Conservation (phyloP, 2,888 invertebrate species). For the Galeopsomyia nigrocyanea region DNA sequence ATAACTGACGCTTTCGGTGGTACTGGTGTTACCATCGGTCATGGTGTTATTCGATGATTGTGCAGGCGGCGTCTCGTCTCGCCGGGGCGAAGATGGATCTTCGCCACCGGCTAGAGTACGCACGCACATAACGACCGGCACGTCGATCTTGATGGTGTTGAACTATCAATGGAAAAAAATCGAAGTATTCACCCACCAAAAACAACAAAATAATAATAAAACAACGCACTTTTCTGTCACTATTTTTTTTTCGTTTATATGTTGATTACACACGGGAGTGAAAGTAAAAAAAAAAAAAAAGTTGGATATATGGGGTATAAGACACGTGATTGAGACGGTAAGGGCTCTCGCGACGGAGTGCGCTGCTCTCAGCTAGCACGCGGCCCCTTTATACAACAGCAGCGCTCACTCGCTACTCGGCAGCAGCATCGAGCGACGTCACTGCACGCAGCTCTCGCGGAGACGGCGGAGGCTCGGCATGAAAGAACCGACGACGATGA, state of each 20-base stretch:
- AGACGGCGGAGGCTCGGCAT: background rate
- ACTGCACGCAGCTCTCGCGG: too few relatives aligned
- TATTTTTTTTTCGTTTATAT: too few relatives aligned
- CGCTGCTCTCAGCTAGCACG: slow-evolving; percentile 37
- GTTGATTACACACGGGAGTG: too few relatives aligned
- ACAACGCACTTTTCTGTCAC: background rate
- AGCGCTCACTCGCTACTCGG: background rate
- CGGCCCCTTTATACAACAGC: slow-evolving; percentile 43
- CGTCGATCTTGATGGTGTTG: slow-evolving; percentile 29
- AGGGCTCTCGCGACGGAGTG: slow-evolving; percentile 41
- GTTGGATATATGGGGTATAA: too few relatives aligned
- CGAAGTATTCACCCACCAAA: too few relatives aligned
- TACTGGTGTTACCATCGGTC: slow-evolving; percentile 2
- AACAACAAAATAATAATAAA: background rate
- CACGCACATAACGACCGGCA: slow-evolving; percentile 57
- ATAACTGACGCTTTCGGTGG: slow-evolving; percentile 43
- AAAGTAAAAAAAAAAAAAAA: too few relatives aligned
- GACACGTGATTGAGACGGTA: background rate
- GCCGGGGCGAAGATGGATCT: background rate
- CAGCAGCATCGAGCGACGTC: too few relatives aligned
- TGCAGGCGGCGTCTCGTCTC: slow-evolving; percentile 27
- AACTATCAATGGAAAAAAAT: background rate
- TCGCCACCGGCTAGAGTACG: slow-evolving; percentile 51
- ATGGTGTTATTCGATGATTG: slow-evolving; percentile 39
- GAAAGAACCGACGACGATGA: background rate